Evolutionary conservation across 2,113 vertebrate genomes (phyloP), one percentile per base, ranked within the genome.

Genomic region (Phodopus roborovskii): DNA sequence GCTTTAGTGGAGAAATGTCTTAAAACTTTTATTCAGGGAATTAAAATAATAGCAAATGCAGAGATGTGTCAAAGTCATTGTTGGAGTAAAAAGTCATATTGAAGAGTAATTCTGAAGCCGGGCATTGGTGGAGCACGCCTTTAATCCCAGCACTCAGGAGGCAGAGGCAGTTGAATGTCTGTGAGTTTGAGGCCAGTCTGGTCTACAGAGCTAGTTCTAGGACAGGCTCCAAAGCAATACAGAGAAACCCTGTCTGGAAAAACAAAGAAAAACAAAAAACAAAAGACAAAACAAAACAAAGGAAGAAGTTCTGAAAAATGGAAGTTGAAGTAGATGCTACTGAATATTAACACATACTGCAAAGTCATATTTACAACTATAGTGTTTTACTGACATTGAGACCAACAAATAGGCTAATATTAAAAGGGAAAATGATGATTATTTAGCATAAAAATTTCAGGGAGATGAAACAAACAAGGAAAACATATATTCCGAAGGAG

Each of bases 221-320:
- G 45, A 45, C 45, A 45, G 45, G 45, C 45, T 45, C 45, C 45
- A 45, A 45, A 45, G 45, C 45, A 45, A 45, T 45, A 45, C 45
- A 45, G 45, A 45, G 45, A 45, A 45, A 45, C 45, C 3, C 45
- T 45, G 45, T 45, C 45, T 45, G 45, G 45, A 45, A 45, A 45
- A 45, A 45, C 45, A 45, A 45, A 45, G 45, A 45, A 45, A 45
- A 45, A 45, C 45, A 45, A 45, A 45, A 45, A 45, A 45, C 45
- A 45, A 45, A 45, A 45, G 45, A 45, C 45, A 45, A 45, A 45
- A 45, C 45, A 45, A 45, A 45, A 6, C 45, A 45, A 45, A 45
- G 6, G 45, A 56, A 4, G 45, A 45, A 75, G 87, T 94, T 92
- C 66, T 96, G 56, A 95, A 92, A 90, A 93, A 84, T 74, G 94